These are phyloP conservation scores for Lamellibrachia columna DNA, from an alignment of 2,888 invertebrate genomes.

Conservation along the genomic window DNA sequence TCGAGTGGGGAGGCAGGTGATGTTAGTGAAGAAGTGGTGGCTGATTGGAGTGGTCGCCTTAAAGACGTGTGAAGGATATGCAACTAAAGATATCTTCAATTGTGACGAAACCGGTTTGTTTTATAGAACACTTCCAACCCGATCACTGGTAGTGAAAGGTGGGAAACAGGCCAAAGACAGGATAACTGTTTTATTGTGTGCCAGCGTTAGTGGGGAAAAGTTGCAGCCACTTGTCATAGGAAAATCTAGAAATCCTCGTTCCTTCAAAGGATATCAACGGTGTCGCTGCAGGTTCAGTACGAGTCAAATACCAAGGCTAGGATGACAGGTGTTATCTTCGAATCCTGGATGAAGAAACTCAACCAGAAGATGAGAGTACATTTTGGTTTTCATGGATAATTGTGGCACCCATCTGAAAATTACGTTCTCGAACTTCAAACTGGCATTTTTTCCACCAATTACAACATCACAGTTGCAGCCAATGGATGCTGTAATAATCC, in stretches of 20 bases:
- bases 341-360: not conserved
- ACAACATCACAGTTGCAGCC: not conserved
- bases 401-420: not conserved
- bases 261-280: too few species aligned
- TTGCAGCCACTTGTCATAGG: not conserved
- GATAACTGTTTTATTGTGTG: not conserved
- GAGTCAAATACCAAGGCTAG: not conserved
- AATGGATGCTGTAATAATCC: not conserved
- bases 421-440: not conserved
- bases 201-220: not conserved
- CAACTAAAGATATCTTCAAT: too few species aligned
- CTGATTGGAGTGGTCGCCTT: not conserved
- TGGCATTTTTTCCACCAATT: not conserved
- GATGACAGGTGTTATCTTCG: not conserved
- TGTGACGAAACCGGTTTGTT: not conserved
- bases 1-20: not conserved
- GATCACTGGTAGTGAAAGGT: not conserved
- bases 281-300: not conserved
- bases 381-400: not conserved
- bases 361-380: not conserved
- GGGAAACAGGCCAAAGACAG: too few species aligned
- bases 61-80: not conserved
- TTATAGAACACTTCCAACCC: not conserved
- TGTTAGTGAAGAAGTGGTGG: not conserved
- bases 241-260: not conserved